Percentiles rank a stretch among this genome's conserved stretches.
Conservation (phyloP, 1,140 invertebrate genomes). For the Vanessa tameamea region DNA sequence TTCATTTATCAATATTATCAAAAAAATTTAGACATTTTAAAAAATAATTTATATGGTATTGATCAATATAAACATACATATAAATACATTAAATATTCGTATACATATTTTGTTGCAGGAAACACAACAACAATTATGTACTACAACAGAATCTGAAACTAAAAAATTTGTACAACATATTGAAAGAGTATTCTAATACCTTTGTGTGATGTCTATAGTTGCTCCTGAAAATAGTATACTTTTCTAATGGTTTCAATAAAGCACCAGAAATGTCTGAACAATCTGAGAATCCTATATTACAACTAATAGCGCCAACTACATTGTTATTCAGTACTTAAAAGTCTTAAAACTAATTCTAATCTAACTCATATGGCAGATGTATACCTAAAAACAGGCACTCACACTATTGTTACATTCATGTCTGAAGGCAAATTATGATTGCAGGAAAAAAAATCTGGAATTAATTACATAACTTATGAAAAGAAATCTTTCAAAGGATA, state of each 20-base stretch:
- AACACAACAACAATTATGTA: neutral
- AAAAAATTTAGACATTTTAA: too few species aligned
- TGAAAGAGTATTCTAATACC: neutral
- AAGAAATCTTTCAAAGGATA: neutral
- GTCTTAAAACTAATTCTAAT: neutral
- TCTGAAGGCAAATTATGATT: neutral
- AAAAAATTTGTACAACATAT: neutral
- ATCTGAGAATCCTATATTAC: neutral
- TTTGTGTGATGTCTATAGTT: neutral
- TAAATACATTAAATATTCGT: too few species aligned
- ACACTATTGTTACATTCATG: neutral
- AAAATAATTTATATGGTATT: too few species aligned
- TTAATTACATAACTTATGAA: neutral
- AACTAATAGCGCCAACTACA: constrained; percentile 5
- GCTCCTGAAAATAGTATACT: neutral
- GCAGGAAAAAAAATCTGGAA: neutral
- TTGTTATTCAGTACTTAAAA: neutral
- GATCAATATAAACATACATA: too few species aligned
- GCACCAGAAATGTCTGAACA: constrained; percentile 3
- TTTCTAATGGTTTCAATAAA: neutral
- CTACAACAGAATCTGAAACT: neutral
- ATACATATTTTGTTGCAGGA: neutral
- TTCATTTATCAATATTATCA: too few species aligned
- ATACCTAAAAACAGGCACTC: constrained; percentile 3
- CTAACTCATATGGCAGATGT: constrained; percentile 5